Percentiles rank a stretch among this genome's conserved stretches.
These are phyloP conservation scores for Tanypteryx hageni DNA, from an alignment of 2,888 invertebrate genomes.

Conservation along the genomic window DNA sequence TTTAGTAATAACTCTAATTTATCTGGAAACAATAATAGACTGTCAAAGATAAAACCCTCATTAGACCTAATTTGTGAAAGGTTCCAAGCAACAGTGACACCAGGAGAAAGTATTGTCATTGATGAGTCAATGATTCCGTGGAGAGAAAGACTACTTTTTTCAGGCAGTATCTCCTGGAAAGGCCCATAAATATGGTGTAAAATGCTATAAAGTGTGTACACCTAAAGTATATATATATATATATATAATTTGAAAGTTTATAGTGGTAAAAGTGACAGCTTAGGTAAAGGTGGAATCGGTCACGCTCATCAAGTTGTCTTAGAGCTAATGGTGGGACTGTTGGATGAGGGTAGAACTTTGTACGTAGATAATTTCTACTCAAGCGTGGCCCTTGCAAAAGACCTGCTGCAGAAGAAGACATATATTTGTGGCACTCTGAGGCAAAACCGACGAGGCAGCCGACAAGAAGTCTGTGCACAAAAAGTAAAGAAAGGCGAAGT, in stretches of 20 bases:
- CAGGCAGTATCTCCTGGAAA: too few relatives aligned
- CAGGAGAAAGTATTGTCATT: too few relatives aligned
- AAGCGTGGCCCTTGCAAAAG: conserved; percentile 68
- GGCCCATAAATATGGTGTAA: background rate
- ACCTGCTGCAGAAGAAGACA: conserved; percentile 71
- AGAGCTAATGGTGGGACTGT: background rate
- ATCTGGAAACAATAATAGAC: too few relatives aligned
- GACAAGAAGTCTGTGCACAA: conserved; percentile 70
- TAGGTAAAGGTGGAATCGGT: background rate
- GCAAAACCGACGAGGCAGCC: conserved; percentile 71
- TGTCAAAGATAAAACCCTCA: too few relatives aligned
- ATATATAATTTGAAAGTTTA: conserved; percentile 5
- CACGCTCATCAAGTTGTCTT: background rate
- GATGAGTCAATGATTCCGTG: too few relatives aligned
- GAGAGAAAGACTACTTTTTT: too few relatives aligned
- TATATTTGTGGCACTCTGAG: conserved; percentile 72
- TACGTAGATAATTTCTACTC: conserved; percentile 16
- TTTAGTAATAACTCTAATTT: too few relatives aligned
- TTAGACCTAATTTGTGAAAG: too few relatives aligned
- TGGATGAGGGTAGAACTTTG: conserved; percentile 36
- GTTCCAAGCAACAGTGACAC: too few relatives aligned
- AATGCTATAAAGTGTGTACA: background rate
- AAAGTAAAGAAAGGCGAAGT: conserved; percentile 70
- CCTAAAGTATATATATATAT: background rate
- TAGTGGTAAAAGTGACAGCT: background rate